These are phyloP conservation scores for Apamea anceps DNA, from an alignment of 2,888 invertebrate genomes.

Conservation along the genomic window DNA sequence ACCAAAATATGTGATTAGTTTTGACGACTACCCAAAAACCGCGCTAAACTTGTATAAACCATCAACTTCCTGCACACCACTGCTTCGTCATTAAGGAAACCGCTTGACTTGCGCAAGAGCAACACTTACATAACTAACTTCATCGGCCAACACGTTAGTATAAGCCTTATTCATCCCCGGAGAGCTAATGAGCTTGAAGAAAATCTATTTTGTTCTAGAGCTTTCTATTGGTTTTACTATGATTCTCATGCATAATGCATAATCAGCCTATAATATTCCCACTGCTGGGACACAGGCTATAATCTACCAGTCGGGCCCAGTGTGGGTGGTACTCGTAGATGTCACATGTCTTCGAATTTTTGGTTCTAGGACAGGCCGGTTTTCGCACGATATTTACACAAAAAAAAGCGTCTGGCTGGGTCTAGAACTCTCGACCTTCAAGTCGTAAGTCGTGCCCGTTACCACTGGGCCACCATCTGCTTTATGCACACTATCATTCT, in stretches of 20 bases:
- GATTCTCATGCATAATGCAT: too few relatives aligned
- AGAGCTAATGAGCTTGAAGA: slow-evolving; percentile 31
- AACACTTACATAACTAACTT: slow-evolving; percentile 70
- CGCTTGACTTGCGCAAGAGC: slow-evolving; percentile 71
- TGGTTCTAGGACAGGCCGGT: too few relatives aligned
- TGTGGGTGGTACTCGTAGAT: too few relatives aligned
- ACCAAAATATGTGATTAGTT: background rate
- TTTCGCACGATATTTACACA: too few relatives aligned
- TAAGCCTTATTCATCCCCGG: slow-evolving; percentile 50
- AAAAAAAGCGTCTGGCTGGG: too few relatives aligned
- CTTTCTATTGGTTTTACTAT: slow-evolving; percentile 17
- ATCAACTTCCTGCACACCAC: slow-evolving; percentile 69
- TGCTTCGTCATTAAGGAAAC: slow-evolving; percentile 72
- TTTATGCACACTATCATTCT: background rate
- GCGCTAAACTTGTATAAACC: slow-evolving; percentile 8
- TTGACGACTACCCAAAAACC: slow-evolving; percentile 21
- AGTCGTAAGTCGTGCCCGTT: too few relatives aligned
- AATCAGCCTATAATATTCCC: background rate
- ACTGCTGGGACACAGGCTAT: too few relatives aligned
- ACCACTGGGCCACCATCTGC: too few relatives aligned
- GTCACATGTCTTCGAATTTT: too few relatives aligned
- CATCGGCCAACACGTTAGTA: slow-evolving; percentile 50
- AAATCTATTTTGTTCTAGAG: slow-evolving; percentile 24
- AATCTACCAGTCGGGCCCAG: too few relatives aligned
- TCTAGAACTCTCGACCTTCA: too few relatives aligned